A percentile compares a stretch with the other conserved stretches of the same genome.
These are phyloP conservation scores for Sphaeramia orbicularis DNA, from an alignment of 2,797 vertebrate genomes.

Conservation along the genomic window DNA sequence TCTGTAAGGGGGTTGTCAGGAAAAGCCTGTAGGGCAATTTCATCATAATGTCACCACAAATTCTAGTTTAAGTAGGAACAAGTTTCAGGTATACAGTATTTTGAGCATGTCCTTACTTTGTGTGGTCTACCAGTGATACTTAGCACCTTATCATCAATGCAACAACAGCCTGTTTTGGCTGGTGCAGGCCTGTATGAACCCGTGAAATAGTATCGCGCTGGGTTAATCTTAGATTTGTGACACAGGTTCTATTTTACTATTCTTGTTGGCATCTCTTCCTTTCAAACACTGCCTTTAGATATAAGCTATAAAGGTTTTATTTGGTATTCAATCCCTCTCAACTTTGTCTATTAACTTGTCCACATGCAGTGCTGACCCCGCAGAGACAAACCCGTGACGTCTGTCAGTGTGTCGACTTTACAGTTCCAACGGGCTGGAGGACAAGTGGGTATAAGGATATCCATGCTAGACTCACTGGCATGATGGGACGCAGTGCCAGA, in stretches of 20 bases:
- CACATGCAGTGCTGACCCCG: conserved; percentile 21
- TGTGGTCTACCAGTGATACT: neutral
- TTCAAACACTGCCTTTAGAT: conserved; percentile 14
- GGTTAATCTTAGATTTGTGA: conserved; percentile 26
- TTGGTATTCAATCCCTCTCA: conserved; percentile 39
- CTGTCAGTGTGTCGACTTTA: conserved; percentile 49
- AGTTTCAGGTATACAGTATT: neutral
- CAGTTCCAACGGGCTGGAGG: conserved; percentile 42
- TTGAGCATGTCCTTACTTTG: neutral
- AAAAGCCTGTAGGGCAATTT: neutral
- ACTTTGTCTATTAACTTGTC: conserved; percentile 34
- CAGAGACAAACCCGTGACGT: conserved; percentile 32
- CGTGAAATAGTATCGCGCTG: neutral
- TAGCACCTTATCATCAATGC: neutral
- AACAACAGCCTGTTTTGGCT: neutral
- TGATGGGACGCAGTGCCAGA: conserved; percentile 28
- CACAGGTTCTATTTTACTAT: conserved; percentile 19
- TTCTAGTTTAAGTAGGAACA: neutral
- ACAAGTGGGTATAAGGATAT: conserved; percentile 49
- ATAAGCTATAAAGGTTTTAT: conserved; percentile 43
- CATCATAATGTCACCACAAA: neutral
- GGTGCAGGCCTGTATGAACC: neutral
- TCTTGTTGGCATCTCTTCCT: conserved; percentile 29
- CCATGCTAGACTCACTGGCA: conserved; percentile 31
- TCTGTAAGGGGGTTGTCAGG: no score